These are phyloP conservation scores for Hassar affinis DNA, from an alignment of 2,113 vertebrate species.

Conservation along the genomic window DNA sequence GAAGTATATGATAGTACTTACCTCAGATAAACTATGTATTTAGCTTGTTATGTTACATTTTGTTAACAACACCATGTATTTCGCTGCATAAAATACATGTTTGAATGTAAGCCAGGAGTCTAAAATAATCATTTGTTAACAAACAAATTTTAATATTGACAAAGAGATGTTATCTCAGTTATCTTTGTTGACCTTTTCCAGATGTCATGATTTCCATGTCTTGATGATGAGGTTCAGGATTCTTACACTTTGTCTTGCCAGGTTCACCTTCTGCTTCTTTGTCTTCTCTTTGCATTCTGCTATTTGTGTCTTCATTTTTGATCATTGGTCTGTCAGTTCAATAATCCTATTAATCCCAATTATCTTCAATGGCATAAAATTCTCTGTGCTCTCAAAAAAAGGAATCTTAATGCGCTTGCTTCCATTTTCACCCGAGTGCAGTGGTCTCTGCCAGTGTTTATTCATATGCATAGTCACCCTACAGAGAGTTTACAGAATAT, in stretches of 20 bases:
- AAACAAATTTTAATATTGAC: neutral
- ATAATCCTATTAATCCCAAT: neutral
- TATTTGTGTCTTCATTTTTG: neutral
- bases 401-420: neutral
- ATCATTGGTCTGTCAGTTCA: neutral
- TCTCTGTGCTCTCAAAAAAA: neutral
- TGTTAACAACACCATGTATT: conserved; percentile 16
- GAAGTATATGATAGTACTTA: neutral
- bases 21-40: conserved; percentile 9
- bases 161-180: neutral
- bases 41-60: conserved; percentile 2
- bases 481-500: no score
- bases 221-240: neutral
- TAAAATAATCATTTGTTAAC: neutral
- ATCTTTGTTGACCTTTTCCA: neutral
- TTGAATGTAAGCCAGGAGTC: neutral
- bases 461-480: no score
- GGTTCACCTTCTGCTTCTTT: neutral
- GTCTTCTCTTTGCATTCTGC: neutral
- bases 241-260: neutral
- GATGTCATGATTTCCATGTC: neutral
- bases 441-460: neutral
- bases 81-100: conserved; percentile 25
- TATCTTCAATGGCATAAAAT: neutral
- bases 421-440: neutral